A percentile compares a stretch with the other conserved stretches of the same genome.
These are phyloP conservation scores for Agrochola lota DNA, from an alignment of 2,888 invertebrate species.

Conservation along the genomic window DNA sequence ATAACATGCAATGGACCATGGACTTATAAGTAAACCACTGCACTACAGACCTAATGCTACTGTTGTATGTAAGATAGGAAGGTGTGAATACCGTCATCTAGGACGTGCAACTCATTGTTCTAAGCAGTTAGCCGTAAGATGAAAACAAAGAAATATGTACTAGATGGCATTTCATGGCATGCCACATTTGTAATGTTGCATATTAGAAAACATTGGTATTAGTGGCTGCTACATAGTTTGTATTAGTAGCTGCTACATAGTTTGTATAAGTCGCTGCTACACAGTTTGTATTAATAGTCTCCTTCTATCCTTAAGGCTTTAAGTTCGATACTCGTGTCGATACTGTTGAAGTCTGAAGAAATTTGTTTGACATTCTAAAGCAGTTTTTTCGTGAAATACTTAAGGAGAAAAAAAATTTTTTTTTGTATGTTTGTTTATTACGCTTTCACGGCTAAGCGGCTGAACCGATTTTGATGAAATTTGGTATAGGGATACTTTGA, in stretches of 20 bases:
- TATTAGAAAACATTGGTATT: background rate
- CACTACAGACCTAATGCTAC: background rate
- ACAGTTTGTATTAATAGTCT: too few species aligned
- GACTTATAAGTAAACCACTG: background rate
- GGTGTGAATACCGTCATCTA: background rate
- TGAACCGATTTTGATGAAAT: too few species aligned
- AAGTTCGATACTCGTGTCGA: background rate
- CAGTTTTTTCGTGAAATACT: background rate
- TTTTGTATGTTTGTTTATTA: too few species aligned
- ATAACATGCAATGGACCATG: conserved; percentile 24
- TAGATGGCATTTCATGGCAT: background rate
- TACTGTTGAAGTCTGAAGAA: background rate
- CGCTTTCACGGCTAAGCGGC: too few species aligned
- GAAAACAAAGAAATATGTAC: conserved; percentile 4
- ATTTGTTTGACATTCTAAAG: background rate
- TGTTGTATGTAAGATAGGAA: background rate
- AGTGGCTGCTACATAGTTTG: too few species aligned
- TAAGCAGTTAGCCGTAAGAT: background rate
- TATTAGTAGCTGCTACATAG: too few species aligned
- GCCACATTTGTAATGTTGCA: background rate
- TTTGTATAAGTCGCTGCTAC: background rate
- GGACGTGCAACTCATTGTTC: background rate
- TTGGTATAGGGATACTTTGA: too few species aligned
- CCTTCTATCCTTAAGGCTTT: background rate
- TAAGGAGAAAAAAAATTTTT: too few species aligned